These are phyloP conservation scores for Urocitellus parryii DNA, from an alignment of 2,113 vertebrate genomes.

Conservation along the genomic window DNA sequence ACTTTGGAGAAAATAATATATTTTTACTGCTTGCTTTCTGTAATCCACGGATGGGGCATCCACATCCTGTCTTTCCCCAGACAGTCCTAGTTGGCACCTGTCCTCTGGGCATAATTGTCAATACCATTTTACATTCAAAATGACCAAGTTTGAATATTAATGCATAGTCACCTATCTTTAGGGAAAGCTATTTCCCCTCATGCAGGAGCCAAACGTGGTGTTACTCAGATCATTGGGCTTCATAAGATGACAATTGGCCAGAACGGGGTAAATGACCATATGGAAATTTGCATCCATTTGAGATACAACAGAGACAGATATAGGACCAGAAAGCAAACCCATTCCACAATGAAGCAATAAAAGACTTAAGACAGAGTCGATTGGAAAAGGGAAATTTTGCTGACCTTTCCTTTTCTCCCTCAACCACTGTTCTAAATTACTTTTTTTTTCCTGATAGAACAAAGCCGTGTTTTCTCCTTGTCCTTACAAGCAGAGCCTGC, in stretches of 20 bases:
- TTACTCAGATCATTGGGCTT: slow-evolving; percentile 11
- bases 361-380: not conserved
- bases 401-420: not conserved
- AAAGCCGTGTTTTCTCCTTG: not conserved
- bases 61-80: not conserved
- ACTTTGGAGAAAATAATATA: not conserved
- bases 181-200: not conserved
- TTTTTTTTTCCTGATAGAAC: not conserved
- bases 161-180: not conserved
- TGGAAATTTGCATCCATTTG: slow-evolving; percentile 18
- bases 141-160: not conserved
- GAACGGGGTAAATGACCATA: not conserved
- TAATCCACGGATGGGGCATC: not conserved
- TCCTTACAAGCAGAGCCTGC: slow-evolving; percentile 51
- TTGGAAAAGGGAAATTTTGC: not conserved
- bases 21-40: not conserved
- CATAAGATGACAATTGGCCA: not conserved
- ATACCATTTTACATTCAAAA: not conserved
- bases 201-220: not conserved
- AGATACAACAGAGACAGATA: not conserved
- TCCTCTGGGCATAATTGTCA: not conserved
- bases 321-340: slow-evolving; percentile 33
- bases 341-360: not conserved
- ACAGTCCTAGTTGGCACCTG: no score
- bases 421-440: slow-evolving; percentile 3